phyloP scores from a whole-genome alignment of 53 echinoderm and acorn worm species.

The Holothuria scabra region DNA sequence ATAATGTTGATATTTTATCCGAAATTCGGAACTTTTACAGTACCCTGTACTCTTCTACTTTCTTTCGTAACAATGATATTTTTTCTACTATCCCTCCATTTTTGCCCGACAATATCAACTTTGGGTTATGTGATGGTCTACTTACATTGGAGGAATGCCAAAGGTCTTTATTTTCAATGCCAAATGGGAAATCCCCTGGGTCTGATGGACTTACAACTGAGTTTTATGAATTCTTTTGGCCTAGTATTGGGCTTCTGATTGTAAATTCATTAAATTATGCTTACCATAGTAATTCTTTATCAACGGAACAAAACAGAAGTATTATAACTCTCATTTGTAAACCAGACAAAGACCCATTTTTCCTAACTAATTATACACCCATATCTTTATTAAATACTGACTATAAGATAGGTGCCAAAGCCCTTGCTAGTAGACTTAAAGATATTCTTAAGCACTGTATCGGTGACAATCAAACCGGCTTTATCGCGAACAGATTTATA shows the following conservation, averaged over 20 bases:
- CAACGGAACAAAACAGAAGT: conserved; percentile 44
- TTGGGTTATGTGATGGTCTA: conserved; percentile 11
- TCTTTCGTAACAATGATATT: conserved; percentile 1
- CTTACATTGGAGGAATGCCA: conserved; percentile 49
- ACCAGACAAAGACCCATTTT: conserved; percentile 45
- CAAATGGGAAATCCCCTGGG: conserved; percentile 63
- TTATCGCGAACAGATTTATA: conserved; percentile 51
- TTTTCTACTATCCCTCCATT: conserved; percentile 2
- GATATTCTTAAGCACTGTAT: conserved; percentile 40
- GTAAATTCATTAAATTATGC: conserved; percentile 53
- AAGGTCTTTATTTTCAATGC: conserved; percentile 49
- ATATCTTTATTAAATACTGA: conserved; percentile 72
- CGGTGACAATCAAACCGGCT: conserved; percentile 61
- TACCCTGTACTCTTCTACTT: conserved; percentile 18
- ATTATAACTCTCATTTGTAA: conserved; percentile 62
- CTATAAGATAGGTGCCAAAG: no score
- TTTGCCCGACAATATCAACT: neutral
- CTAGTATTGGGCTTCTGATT: conserved; percentile 51
- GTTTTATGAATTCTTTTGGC: conserved; percentile 63
- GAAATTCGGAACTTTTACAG: conserved; percentile 42
- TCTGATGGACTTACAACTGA: conserved; percentile 61
- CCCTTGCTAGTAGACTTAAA: conserved; percentile 55
- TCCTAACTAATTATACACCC: conserved; percentile 61
- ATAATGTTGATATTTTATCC: conserved; percentile 46
- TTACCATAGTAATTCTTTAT: conserved; percentile 47